phyloP scores from a whole-genome alignment of 2,797 vertebrate genomes.

The Liparis tanakae region DNA sequence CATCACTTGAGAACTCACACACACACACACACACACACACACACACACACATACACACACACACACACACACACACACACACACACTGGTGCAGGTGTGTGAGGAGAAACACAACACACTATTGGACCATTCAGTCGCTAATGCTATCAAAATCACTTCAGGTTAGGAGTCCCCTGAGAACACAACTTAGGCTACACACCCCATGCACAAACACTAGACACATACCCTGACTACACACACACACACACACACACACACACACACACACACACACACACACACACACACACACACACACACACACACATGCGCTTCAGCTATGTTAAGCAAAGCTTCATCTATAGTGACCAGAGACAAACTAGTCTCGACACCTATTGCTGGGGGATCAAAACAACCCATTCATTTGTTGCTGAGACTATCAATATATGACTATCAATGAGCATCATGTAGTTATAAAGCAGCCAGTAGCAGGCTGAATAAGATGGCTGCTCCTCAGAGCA shows the following conservation, averaged over 20 bases:
- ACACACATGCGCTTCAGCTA: slow-evolving; percentile 32
- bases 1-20: slow-evolving; percentile 35
- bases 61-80: slow-evolving; percentile 11
- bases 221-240: too few species aligned
- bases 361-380: slow-evolving; percentile 52
- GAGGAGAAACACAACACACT: slow-evolving; percentile 41
- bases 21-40: neutral
- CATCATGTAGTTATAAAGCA: slow-evolving; percentile 45
- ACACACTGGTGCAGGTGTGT: slow-evolving; percentile 18
- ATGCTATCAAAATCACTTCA: slow-evolving; percentile 48
- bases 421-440: slow-evolving; percentile 31
- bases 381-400: slow-evolving; percentile 62
- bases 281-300: slow-evolving; percentile 26
- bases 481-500: slow-evolving; percentile 54
- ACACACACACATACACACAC: slow-evolving; percentile 4
- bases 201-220: too few species aligned
- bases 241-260: neutral
- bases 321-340: slow-evolving; percentile 45
- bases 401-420: slow-evolving; percentile 37
- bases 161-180: slow-evolving; percentile 36
- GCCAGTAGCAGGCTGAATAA: slow-evolving; percentile 35
- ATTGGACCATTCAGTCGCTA: slow-evolving; percentile 49
- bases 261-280: slow-evolving; percentile 18
- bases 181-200: slow-evolving; percentile 5
- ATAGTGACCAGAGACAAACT: slow-evolving; percentile 57